Evolutionary conservation across 2,113 vertebrate species (phyloP).

Genomic region (Melanocharis versteri): DNA sequence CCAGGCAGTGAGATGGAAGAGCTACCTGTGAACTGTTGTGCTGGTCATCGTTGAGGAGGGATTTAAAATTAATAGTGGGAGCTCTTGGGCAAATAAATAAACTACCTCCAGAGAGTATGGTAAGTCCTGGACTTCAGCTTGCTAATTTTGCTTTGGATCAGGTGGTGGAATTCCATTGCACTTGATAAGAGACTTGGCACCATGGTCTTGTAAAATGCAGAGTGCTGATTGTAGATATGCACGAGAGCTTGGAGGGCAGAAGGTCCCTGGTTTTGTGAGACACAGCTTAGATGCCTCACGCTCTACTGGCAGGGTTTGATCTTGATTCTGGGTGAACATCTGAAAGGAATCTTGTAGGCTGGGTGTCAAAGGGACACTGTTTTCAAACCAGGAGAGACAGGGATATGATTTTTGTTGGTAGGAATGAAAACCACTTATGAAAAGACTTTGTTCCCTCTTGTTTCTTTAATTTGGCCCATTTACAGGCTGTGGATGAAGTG

Average conservation of each 20-base stretch:
- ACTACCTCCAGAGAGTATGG: background rate
- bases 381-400: background rate
- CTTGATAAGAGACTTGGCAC: background rate
- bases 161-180: background rate
- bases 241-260: background rate
- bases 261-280: background rate
- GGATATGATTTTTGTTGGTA: background rate
- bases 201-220: no score
- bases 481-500: background rate
- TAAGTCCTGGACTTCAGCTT: background rate
- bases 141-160: background rate
- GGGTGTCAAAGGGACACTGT: background rate
- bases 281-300: rapidly evolving
- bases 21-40: background rate
- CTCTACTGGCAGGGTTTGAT: background rate
- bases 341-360: background rate
- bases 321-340: background rate
- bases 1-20: background rate
- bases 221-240: background rate
- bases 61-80: background rate
- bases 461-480: background rate
- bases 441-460: rapidly evolving
- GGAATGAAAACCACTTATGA: background rate
- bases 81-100: background rate
- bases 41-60: background rate